A percentile compares a stretch with the other conserved stretches of the same genome.
Evolutionary conservation across 2,113 vertebrate genomes (phyloP).

Genomic region (Picathartes gymnocephalus): DNA sequence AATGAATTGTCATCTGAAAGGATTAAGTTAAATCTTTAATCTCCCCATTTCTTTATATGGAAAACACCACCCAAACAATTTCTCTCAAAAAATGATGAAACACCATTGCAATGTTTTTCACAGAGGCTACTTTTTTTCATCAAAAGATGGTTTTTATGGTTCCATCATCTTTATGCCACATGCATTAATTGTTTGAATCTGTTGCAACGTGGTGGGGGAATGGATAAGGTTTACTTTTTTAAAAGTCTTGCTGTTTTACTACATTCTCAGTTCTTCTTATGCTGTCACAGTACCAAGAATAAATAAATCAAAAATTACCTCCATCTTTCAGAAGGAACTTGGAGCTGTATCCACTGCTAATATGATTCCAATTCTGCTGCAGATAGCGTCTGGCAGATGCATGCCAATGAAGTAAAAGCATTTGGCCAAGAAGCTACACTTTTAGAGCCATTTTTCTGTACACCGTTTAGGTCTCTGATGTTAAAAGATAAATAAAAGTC

Average conservation of each 20-base stretch:
- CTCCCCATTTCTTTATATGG: neutral
- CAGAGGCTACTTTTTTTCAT: neutral
- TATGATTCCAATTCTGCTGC: neutral
- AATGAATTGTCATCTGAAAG: constrained; percentile 4
- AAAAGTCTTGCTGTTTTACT: neutral
- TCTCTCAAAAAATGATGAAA: neutral
- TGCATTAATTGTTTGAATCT: neutral
- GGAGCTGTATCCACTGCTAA: constrained; percentile 8
- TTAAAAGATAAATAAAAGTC: neutral
- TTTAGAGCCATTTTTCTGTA: neutral
- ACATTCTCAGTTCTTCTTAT: neutral
- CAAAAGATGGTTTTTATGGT: neutral
- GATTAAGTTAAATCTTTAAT: constrained; percentile 44
- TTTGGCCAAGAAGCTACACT: neutral
- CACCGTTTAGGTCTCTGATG: neutral
- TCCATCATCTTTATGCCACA: neutral
- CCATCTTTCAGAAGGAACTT: neutral
- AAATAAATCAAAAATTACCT: constrained; percentile 31
- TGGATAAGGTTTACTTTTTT: neutral
- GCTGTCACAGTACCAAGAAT: neutral
- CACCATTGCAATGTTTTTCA: neutral
- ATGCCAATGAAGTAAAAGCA: neutral
- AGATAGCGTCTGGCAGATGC: neutral
- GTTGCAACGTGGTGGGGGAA: neutral
- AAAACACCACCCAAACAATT: neutral